Evolutionary conservation across 2,888 invertebrate species (phyloP).

Genomic region (Dendrolimus pini): DNA sequence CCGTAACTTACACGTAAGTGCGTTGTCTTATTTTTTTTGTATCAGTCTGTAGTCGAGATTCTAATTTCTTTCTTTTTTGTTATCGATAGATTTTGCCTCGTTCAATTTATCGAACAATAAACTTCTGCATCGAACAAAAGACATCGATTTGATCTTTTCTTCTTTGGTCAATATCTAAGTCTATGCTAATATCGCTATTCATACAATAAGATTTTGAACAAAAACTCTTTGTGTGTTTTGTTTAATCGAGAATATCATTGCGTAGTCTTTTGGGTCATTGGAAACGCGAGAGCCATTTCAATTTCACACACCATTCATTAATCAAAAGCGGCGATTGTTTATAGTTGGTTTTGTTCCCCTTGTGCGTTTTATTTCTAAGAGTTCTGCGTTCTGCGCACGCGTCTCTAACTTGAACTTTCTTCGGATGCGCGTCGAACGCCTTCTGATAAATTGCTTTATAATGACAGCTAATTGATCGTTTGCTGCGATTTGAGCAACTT

Average conservation of each 20-base stretch:
- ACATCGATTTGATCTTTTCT: neutral
- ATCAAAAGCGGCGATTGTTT: conserved; percentile 35
- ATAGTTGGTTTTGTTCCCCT: conserved; percentile 24
- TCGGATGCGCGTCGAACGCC: conserved; percentile 24
- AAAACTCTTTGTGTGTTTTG: conserved; percentile 17
- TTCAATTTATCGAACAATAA: neutral
- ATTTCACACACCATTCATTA: conserved; percentile 50
- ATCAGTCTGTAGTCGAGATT: neutral
- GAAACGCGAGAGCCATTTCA: conserved; percentile 33
- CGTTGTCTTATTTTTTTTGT: neutral
- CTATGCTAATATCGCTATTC: conserved; percentile 11
- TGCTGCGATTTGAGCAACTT: conserved; percentile 29
- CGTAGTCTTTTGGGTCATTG: conserved; percentile 17
- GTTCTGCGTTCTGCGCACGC: conserved; percentile 30
- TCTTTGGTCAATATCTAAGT: conserved; percentile 1
- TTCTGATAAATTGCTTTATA: conserved; percentile 57
- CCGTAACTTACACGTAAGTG: neutral
- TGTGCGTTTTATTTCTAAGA: conserved; percentile 3
- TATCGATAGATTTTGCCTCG: neutral
- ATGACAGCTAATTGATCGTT: conserved; percentile 51
- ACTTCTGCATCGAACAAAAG: neutral
- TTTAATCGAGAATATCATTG: conserved; percentile 12
- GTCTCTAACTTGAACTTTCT: conserved; percentile 39
- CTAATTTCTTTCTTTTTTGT: neutral
- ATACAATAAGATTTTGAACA: conserved; percentile 17